Percentiles rank a stretch among this genome's conserved stretches.
phyloP scores from a whole-genome alignment of 2,113 vertebrate species.

The Atrichornis clamosus region DNA sequence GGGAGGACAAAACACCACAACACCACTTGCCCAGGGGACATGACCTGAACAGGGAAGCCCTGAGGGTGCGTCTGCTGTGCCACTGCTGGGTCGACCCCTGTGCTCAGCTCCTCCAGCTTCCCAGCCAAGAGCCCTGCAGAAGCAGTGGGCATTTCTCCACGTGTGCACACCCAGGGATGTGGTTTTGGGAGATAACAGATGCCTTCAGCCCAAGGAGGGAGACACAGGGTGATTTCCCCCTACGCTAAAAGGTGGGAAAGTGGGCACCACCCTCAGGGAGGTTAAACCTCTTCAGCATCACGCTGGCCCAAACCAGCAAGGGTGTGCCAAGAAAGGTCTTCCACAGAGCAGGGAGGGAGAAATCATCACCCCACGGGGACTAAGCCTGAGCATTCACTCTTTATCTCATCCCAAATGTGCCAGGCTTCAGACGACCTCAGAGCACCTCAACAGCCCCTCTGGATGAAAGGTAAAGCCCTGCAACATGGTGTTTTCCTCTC shows the following conservation, averaged over 20 bases:
- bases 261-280: not conserved
- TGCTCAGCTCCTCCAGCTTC: not conserved
- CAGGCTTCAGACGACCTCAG: not conserved
- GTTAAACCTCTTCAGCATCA: not conserved
- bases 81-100: not conserved
- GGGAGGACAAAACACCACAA: not conserved
- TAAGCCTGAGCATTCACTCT: not conserved
- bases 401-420: not conserved
- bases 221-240: accelerated
- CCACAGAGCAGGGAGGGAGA: accelerated
- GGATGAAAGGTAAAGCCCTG: not conserved
- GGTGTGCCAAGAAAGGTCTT: not conserved
- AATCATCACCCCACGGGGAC: not conserved
- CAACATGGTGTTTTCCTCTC: not conserved
- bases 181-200: not conserved
- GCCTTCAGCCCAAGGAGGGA: not conserved
- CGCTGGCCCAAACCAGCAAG: accelerated
- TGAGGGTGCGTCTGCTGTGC: not conserved
- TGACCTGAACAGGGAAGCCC: not conserved
- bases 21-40: not conserved
- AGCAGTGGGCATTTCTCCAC: not conserved
- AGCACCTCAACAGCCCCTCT: not conserved
- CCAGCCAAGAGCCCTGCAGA: not conserved
- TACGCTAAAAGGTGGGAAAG: not conserved
- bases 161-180: accelerated